Base-by-base conservation (phyloP, 2,797 vertebrate species). In the Lagodon rhomboides region DNA sequence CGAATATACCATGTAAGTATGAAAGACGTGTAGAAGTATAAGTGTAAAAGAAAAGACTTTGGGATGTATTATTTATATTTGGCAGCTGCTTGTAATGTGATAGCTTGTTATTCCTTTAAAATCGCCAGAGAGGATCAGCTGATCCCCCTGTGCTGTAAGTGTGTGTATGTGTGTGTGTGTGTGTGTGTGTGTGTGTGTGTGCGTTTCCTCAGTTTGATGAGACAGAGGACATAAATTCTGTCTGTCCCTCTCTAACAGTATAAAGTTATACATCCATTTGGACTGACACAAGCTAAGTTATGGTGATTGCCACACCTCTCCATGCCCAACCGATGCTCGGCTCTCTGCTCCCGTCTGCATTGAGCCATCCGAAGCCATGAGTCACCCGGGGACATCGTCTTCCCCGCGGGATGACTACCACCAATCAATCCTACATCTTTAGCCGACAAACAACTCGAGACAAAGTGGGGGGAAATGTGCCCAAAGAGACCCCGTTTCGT, bases 391-490 rank as follows among this genome's bases (percentile, higher is more conserved):
- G 66, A 68, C 77, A 69, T 78, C n/a, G 9, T 79, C 85, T 80
- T 80, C 75, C 73, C 75, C 44, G 67, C 78, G 66, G 82, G 80
- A 87, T 58, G 68, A 86, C 83, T 82, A 85, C 90, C 87, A 85
- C 85, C 85, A 79, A 94, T 94, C 89, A 89, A 85, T 93, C 74
- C 81, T 77, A 80, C 85, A 84, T 84, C 82, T 88, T 89, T 79
- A 83, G 71, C 76, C 62, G 72, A 73, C 77, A 89, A 89, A 81
- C 54, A 64, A 73, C 75, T 85, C 60, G 80, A 76, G 77, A 75
- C 68, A 76, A 69, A 78, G 75, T 69, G 75, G 23, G 56, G 60
- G 47, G 25, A 71, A 68, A 82, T 75, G 54, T 85, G 83, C 63
- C 88, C 79, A 74, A 80, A 77, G 82, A 85, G 44, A 82, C 23